phyloP scores from a whole-genome alignment of 2,888 invertebrate species.

The Sphecodes monilicornis region DNA sequence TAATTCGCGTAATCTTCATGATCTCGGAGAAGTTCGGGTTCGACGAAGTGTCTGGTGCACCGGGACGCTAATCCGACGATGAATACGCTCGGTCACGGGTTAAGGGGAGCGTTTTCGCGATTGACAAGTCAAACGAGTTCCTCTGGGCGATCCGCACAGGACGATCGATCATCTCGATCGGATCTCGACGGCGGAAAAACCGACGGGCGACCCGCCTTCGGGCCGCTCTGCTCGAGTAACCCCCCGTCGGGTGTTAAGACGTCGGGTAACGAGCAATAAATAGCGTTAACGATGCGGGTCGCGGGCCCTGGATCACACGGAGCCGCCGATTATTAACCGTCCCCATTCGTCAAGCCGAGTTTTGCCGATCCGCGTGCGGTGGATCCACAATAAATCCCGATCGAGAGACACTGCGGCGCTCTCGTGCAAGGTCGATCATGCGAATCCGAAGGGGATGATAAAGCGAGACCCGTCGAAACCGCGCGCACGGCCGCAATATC shows the following conservation, averaged over 20 bases:
- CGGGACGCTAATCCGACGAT: slow-evolving; percentile 60
- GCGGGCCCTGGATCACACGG: slow-evolving; percentile 40
- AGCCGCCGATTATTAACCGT: slow-evolving; percentile 60
- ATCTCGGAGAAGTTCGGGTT: slow-evolving; percentile 22
- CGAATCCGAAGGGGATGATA: slow-evolving; percentile 24
- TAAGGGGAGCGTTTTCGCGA: slow-evolving; percentile 47
- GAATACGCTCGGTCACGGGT: slow-evolving; percentile 57
- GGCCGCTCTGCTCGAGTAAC: slow-evolving; percentile 20
- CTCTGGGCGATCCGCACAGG: slow-evolving; percentile 30
- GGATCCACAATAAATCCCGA: slow-evolving; percentile 46
- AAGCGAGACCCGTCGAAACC: slow-evolving; percentile 28
- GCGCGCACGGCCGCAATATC: slow-evolving; percentile 5
- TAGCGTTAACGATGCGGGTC: slow-evolving; percentile 58
- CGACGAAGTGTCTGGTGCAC: slow-evolving; percentile 22
- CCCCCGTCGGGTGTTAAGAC: slow-evolving; percentile 26
- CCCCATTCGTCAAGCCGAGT: slow-evolving; percentile 54
- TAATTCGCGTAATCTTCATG: not conserved
- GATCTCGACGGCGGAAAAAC: slow-evolving; percentile 37
- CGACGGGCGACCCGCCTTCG: slow-evolving; percentile 16
- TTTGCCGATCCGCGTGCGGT: slow-evolving; percentile 22
- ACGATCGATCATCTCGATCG: slow-evolving; percentile 53
- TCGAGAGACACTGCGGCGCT: not conserved
- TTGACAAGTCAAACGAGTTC: slow-evolving; percentile 64
- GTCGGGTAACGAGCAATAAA: slow-evolving; percentile 47
- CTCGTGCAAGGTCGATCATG: slow-evolving; percentile 23